phyloP scores from a whole-genome alignment of 64 coral and sea anemone genomes.

The Montipora sp. region DNA sequence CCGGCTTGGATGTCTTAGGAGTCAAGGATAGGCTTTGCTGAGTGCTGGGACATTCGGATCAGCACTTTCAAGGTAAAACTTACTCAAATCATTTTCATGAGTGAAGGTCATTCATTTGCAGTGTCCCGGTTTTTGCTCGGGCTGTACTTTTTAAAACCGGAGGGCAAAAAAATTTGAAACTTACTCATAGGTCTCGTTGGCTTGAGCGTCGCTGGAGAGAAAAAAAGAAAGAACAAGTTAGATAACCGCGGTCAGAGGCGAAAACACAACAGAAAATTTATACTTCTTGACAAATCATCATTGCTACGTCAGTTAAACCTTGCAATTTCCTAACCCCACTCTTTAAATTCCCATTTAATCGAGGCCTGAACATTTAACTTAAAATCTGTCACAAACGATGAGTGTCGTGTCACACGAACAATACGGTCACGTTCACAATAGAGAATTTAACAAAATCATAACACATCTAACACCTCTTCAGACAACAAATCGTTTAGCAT shows the following conservation, averaged over 20 bases:
- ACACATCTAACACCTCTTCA: too few relatives aligned
- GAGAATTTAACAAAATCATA: background rate
- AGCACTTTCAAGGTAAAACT: too few relatives aligned
- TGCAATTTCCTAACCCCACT: background rate
- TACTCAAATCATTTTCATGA: too few relatives aligned
- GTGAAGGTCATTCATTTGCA: too few relatives aligned
- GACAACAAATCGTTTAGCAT: too few relatives aligned
- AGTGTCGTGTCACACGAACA: background rate
- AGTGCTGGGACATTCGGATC: too few relatives aligned
- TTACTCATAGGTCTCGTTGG: slow-evolving; percentile 67
- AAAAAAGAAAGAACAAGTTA: slow-evolving; percentile 1
- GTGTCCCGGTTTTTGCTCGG: too few relatives aligned
- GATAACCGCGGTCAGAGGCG: background rate
- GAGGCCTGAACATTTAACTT: background rate
- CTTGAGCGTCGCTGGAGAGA: slow-evolving; percentile 47
- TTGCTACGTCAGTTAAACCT: background rate
- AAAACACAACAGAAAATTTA: background rate
- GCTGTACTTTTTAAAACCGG: background rate
- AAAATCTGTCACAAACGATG: background rate
- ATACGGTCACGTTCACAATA: background rate
- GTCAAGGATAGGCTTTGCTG: too few relatives aligned
- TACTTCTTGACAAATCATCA: background rate
- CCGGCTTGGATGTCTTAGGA: too few relatives aligned
- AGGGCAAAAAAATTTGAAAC: background rate
- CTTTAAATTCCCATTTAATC: background rate